These are phyloP conservation scores for Thereva unica DNA, from an alignment of 2,888 invertebrate species.

Conservation along the genomic window DNA sequence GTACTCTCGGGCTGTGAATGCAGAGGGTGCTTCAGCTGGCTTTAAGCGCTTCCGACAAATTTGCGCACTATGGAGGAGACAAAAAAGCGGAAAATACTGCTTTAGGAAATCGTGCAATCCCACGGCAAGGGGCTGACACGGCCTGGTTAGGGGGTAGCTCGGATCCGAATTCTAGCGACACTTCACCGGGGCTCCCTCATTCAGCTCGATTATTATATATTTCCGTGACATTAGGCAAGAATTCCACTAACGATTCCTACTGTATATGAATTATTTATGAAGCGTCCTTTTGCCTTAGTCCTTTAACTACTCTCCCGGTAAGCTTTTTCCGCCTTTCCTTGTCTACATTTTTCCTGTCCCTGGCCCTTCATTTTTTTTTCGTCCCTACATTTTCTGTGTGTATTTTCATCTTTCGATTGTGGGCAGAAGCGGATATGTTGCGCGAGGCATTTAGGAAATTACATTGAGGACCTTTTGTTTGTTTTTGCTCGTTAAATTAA, in stretches of 20 bases:
- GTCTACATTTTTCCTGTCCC: not conserved
- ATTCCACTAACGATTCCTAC: conserved; percentile 34
- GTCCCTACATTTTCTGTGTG: too few relatives aligned
- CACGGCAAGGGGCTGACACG: too few relatives aligned
- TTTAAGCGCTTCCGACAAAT: conserved; percentile 23
- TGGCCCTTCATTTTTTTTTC: too few relatives aligned
- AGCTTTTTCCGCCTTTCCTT: conserved; percentile 4
- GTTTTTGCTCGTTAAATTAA: conserved; percentile 33
- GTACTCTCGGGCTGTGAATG: not conserved
- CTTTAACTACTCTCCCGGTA: conserved; percentile 25
- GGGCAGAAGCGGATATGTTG: conserved; percentile 21
- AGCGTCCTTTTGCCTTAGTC: conserved; percentile 25
- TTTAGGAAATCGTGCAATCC: not conserved
- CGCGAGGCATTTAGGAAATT: conserved; percentile 35
- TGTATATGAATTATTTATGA: conserved; percentile 36
- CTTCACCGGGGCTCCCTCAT: conserved; percentile 14
- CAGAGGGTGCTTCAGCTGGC: conserved; percentile 9
- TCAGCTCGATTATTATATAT: conserved; percentile 35
- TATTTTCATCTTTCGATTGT: too few relatives aligned
- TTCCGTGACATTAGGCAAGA: conserved; percentile 36
- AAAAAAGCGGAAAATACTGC: conserved; percentile 14
- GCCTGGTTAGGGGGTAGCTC: too few relatives aligned
- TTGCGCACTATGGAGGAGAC: conserved; percentile 2
- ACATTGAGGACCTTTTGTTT: conserved; percentile 26
- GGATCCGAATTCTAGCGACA: not conserved